A percentile compares a stretch with the other conserved stretches of the same genome.
Evolutionary conservation across 2,797 vertebrate species (phyloP).

Genomic region (Mormyrus proboscirostris): DNA sequence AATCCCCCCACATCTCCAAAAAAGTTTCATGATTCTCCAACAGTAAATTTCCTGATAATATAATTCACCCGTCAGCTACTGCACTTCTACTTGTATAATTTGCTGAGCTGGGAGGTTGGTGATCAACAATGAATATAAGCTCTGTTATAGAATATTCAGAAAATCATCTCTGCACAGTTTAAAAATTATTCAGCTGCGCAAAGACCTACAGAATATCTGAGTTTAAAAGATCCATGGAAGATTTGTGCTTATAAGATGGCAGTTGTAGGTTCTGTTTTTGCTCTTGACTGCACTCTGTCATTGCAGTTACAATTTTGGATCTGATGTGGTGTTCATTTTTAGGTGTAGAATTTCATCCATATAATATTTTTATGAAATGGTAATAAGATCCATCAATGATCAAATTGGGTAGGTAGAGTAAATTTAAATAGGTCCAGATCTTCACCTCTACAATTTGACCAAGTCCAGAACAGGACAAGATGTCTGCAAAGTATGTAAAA

Average conservation of each 20-base stretch:
- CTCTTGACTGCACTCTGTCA: background rate
- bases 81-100: background rate
- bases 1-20: background rate
- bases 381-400: background rate
- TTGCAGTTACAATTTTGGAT: background rate
- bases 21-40: background rate
- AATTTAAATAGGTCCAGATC: background rate
- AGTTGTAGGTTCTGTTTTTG: background rate
- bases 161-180: background rate
- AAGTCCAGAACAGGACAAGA: background rate
- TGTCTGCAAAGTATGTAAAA: background rate
- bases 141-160: background rate
- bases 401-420: background rate
- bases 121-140: background rate
- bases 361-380: background rate
- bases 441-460: background rate
- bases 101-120: background rate
- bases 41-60: background rate
- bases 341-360: background rate
- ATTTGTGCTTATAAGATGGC: background rate
- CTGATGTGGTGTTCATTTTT: background rate
- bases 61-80: background rate
- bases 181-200: background rate
- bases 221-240: background rate
- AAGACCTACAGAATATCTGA: background rate